Percentiles rank a stretch among this genome's conserved stretches.
Conservation (phyloP, 2,888 invertebrate genomes). For the Stenichneumon culpator region DNA sequence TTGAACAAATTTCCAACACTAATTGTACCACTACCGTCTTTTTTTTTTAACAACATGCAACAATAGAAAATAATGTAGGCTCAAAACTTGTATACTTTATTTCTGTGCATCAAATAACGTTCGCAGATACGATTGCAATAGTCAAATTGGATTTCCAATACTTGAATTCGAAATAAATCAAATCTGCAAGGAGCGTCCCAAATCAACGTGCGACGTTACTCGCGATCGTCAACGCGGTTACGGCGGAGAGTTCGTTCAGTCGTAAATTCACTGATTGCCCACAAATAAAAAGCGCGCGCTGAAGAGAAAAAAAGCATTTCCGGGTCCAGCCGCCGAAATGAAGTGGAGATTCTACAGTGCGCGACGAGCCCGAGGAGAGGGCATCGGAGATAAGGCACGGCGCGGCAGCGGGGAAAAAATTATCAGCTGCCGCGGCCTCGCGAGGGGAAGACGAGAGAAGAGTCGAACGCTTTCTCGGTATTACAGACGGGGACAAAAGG, state of each 20-base stretch:
- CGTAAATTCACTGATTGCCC: neutral
- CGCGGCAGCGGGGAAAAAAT: neutral
- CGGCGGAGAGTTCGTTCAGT: neutral
- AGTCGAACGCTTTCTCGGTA: constrained; percentile 18
- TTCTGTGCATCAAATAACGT: too few species aligned
- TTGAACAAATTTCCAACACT: too few species aligned
- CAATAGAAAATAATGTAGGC: too few species aligned
- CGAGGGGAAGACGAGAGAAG: constrained; percentile 1
- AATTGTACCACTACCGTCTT: too few species aligned
- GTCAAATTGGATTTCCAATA: too few species aligned
- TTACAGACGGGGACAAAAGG: neutral
- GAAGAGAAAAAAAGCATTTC: neutral
- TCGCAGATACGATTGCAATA: too few species aligned
- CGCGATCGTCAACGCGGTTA: too few species aligned
- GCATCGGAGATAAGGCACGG: neutral
- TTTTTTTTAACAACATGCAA: too few species aligned
- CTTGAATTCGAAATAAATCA: too few species aligned
- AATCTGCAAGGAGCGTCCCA: too few species aligned
- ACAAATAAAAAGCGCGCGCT: neutral
- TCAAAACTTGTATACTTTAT: too few species aligned
- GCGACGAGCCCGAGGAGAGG: neutral
- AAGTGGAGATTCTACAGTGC: neutral
- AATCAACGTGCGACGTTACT: too few species aligned
- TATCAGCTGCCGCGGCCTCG: neutral
- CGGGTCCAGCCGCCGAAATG: neutral